Evolutionary conservation across 1,140 invertebrate species (phyloP).

Genomic region (Planococcus citri): DNA sequence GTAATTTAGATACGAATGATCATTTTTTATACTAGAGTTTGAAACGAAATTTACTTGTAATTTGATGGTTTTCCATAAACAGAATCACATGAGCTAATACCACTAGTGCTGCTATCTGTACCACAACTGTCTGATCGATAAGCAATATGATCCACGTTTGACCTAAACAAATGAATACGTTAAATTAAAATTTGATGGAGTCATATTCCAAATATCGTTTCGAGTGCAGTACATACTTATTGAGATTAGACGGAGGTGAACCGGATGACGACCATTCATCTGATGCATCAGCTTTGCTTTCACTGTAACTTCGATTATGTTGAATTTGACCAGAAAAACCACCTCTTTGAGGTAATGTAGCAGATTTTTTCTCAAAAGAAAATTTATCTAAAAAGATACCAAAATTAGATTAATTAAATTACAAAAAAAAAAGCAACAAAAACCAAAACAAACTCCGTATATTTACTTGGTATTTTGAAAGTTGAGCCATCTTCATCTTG

Average conservation of each 20-base stretch:
- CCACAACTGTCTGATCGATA: constrained; percentile 32
- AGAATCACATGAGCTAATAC: constrained; percentile 63
- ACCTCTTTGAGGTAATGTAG: constrained; percentile 27
- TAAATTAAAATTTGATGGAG: background rate
- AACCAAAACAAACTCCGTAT: background rate
- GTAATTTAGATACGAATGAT: too few species aligned
- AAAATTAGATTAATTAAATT: constrained; percentile 50
- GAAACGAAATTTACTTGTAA: constrained; percentile 12
- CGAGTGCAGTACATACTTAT: constrained; percentile 12
- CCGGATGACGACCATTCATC: constrained; percentile 17
- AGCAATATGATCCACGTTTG: constrained; percentile 18
- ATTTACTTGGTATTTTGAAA: background rate
- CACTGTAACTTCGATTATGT: constrained; percentile 31
- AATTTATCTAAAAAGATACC: constrained; percentile 33
- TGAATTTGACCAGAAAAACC: constrained; percentile 24
- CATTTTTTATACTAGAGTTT: too few species aligned
- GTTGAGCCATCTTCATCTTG: background rate
- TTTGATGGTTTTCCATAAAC: constrained; percentile 22
- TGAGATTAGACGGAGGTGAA: constrained; percentile 1
- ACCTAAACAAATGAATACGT: background rate
- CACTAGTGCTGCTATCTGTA: constrained; percentile 64
- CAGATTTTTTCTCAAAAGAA: constrained; percentile 26
- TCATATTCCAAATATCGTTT: constrained; percentile 13
- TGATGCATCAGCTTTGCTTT: constrained; percentile 30
- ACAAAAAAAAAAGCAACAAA: constrained; percentile 29